A percentile compares a stretch with the other conserved stretches of the same genome.
Evolutionary conservation across 2,797 vertebrate species (phyloP).

Genomic region (Tadarida brasiliensis): DNA sequence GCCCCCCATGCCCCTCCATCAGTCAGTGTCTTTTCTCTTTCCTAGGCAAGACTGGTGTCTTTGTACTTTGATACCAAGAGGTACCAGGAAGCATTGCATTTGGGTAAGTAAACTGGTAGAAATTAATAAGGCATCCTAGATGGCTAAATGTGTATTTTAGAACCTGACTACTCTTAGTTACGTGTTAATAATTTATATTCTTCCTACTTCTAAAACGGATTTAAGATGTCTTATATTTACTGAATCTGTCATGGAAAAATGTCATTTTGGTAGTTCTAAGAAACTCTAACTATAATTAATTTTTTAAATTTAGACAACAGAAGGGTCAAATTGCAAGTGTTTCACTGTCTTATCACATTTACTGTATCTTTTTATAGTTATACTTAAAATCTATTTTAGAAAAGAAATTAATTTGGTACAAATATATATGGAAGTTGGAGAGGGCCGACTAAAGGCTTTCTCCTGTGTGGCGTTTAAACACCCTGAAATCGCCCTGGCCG

Average conservation of each 20-base stretch:
- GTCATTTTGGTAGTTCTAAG: slow-evolving; percentile 35
- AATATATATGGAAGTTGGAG: background rate
- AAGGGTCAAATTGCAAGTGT: background rate
- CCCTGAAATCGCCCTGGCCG: background rate
- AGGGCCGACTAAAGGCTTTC: background rate
- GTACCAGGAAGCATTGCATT: slow-evolving; percentile 97
- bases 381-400: slow-evolving; percentile 41
- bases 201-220: slow-evolving; percentile 30
- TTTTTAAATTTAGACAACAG: slow-evolving; percentile 50
- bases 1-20: slow-evolving; percentile 63
- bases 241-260: slow-evolving; percentile 52
- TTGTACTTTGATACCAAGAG: slow-evolving; percentile 99
- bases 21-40: slow-evolving; percentile 84
- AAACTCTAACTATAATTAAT: background rate
- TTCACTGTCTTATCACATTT: background rate
- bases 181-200: slow-evolving; percentile 43
- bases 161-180: slow-evolving; percentile 50
- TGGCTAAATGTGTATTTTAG: slow-evolving; percentile 53
- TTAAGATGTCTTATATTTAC: slow-evolving; percentile 48
- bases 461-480: background rate
- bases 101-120: slow-evolving; percentile 91
- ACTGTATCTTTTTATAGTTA: slow-evolving; percentile 15
- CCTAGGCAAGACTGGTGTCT: slow-evolving; percentile 96
- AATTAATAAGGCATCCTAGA: slow-evolving; percentile 66
- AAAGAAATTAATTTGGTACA: background rate